Percentiles rank a stretch among this genome's conserved stretches.
These are phyloP conservation scores for Dioctria linearis DNA, from an alignment of 2,888 invertebrate species.

Conservation along the genomic window DNA sequence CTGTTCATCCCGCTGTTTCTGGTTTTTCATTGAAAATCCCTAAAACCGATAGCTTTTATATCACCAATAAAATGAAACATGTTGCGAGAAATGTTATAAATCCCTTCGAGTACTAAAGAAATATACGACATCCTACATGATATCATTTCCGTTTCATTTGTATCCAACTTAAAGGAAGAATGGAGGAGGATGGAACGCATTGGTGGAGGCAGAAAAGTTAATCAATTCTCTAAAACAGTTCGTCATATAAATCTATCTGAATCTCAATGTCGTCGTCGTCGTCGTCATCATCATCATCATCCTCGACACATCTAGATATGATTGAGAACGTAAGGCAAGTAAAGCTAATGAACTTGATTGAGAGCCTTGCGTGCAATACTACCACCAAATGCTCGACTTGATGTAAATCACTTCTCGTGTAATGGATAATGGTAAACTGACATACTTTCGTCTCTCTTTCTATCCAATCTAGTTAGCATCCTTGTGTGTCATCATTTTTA, in stretches of 20 bases:
- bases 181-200: not conserved
- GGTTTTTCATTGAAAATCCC: not conserved
- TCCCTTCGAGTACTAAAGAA: not conserved
- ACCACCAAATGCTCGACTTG: not conserved
- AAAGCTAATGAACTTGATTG: not conserved
- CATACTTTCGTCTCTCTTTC: not conserved
- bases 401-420: not conserved
- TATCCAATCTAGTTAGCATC: no score
- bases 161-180: not conserved
- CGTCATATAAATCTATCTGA: not conserved
- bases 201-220: not conserved
- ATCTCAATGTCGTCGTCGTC: no score
- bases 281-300: not conserved
- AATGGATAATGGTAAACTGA: not conserved
- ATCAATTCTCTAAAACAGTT: slow-evolving; percentile 1
- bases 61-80: not conserved
- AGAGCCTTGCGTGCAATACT: not conserved
- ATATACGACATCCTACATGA: not conserved
- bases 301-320: not conserved
- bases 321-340: not conserved
- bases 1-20: no score
- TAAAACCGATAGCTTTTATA: not conserved
- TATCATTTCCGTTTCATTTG: slow-evolving; percentile 9
- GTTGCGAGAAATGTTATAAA: not conserved
- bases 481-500: no score